phyloP scores from a whole-genome alignment of 2,797 vertebrate genomes.

The Epinephelus malabaricus region DNA sequence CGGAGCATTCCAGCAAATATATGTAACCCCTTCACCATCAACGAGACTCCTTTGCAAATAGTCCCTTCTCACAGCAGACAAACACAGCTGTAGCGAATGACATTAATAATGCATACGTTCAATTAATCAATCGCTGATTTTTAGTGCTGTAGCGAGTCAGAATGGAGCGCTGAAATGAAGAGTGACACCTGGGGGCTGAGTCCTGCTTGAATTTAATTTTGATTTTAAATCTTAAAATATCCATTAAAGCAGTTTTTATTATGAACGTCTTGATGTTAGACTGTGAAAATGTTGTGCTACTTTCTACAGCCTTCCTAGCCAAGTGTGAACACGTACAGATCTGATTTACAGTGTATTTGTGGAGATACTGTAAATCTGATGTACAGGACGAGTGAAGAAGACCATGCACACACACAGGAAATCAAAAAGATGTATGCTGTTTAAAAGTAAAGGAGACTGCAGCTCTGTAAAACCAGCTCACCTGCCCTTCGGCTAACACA shows the following conservation, averaged over 20 bases:
- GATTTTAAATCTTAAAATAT: too few species aligned
- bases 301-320: neutral
- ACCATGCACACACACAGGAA: constrained; percentile 16
- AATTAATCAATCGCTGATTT: neutral
- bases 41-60: neutral
- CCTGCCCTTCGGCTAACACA: constrained; percentile 68
- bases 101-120: neutral
- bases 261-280: too few species aligned
- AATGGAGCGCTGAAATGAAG: neutral
- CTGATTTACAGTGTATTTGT: constrained; percentile 11
- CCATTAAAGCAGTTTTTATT: too few species aligned
- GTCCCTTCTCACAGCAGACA: neutral
- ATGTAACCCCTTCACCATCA: neutral
- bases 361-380: neutral
- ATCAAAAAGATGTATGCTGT: constrained; percentile 22
- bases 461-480: constrained; percentile 22
- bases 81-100: neutral
- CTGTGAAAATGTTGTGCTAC: neutral
- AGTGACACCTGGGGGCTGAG: neutral
- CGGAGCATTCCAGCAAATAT: neutral
- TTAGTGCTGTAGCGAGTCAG: neutral
- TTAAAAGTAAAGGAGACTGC: constrained; percentile 6
- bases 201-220: neutral
- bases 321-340: neutral
- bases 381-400: constrained; percentile 4